Evolutionary conservation across 1,140 invertebrate species (phyloP).

Genomic region (Scaptomyza graminum): DNA sequence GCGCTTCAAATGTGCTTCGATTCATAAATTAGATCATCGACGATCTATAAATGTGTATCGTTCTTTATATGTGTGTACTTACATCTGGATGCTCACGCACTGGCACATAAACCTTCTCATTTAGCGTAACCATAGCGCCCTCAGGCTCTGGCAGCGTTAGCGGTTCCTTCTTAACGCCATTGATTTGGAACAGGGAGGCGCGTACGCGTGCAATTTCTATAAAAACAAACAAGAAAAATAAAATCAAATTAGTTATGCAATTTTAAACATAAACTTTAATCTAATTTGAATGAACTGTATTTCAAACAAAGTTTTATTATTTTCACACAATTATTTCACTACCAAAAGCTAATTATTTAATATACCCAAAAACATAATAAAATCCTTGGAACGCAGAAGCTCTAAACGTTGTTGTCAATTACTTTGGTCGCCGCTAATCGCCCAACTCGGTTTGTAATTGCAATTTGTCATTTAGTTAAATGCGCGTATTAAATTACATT

Average conservation of each 20-base stretch:
- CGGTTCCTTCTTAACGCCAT: conserved; percentile 97
- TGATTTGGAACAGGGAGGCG: conserved; percentile 98
- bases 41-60: conserved; percentile 14
- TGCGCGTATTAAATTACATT: conserved; percentile 75
- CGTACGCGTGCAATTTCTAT: conserved; percentile 99
- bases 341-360: conserved; percentile 9
- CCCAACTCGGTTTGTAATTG: conserved; percentile 18
- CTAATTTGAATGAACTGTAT: too few species aligned
- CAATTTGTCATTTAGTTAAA: conserved; percentile 71
- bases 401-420: neutral
- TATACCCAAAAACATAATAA: neutral
- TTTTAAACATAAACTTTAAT: too few species aligned
- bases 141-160: conserved; percentile 96
- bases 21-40: conserved; percentile 79
- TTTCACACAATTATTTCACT: neutral
- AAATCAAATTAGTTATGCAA: neutral
- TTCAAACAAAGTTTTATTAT: too few species aligned
- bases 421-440: conserved; percentile 17
- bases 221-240: conserved; percentile 83
- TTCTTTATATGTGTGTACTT: conserved; percentile 85
- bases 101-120: conserved; percentile 99
- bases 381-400: neutral
- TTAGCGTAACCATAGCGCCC: conserved; percentile 94
- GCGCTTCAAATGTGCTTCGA: conserved; percentile 64
- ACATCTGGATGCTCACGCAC: conserved; percentile 99